phyloP scores from a whole-genome alignment of 2,797 vertebrate genomes.

The Neopelma chrysocephalum region DNA sequence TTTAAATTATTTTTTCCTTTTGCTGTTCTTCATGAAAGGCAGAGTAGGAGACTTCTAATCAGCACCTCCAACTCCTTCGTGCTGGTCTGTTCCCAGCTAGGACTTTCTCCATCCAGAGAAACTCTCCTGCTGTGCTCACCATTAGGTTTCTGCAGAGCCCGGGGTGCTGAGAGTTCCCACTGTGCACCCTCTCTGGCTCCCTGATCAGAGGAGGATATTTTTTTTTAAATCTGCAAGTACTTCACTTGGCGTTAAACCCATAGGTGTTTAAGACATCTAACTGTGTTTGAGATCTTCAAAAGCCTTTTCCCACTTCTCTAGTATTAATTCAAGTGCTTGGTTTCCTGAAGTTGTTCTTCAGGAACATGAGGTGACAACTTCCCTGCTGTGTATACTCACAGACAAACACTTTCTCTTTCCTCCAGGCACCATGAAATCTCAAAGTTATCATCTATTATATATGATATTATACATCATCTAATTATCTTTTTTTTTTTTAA shows the following conservation, averaged over 20 bases:
- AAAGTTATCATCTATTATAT: not conserved
- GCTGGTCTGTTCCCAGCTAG: not conserved
- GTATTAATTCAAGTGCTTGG: not conserved
- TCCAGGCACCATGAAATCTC: not conserved
- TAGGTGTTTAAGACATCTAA: not conserved
- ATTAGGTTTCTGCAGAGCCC: not conserved
- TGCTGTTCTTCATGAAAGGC: not conserved
- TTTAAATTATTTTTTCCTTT: not conserved
- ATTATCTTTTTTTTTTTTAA: not conserved
- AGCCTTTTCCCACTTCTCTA: not conserved
- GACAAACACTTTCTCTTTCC: not conserved
- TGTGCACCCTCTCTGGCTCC: fast-evolving
- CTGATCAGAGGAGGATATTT: not conserved
- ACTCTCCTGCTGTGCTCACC: not conserved
- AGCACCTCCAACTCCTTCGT: not conserved
- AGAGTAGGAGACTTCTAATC: not conserved
- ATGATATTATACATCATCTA: not conserved
- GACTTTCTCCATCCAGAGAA: not conserved
- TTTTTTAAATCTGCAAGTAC: not conserved
- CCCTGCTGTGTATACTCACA: not conserved
- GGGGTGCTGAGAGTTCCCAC: not conserved
- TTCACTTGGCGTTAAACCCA: not conserved
- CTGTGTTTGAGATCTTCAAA: not conserved
- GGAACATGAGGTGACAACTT: fast-evolving
- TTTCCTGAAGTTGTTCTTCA: not conserved